Evolutionary conservation across 2,797 vertebrate species (phyloP).

Genomic region (Graptemys geographica): DNA sequence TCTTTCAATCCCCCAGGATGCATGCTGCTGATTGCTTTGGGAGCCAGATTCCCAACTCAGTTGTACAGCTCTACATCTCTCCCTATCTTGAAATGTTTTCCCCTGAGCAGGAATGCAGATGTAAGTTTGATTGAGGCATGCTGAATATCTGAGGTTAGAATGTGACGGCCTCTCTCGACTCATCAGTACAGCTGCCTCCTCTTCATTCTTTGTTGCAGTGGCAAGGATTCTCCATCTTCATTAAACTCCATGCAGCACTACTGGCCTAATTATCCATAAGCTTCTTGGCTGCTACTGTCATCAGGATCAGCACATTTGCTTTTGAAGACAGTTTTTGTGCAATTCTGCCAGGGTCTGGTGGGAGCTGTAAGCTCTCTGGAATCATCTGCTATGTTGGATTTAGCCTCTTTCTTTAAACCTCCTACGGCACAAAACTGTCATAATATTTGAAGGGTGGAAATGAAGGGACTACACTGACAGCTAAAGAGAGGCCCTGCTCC

Average conservation of each 20-base stretch:
- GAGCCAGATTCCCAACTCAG: not conserved
- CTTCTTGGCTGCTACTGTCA: not conserved
- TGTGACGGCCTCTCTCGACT: not conserved
- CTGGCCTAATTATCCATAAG: not conserved
- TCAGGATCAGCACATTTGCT: constrained; percentile 35
- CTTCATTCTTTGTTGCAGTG: not conserved
- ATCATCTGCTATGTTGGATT: not conserved
- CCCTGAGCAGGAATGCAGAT: not conserved
- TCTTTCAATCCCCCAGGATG: not conserved
- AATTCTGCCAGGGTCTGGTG: not conserved
- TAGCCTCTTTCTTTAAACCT: constrained; percentile 1
- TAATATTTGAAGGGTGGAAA: not conserved
- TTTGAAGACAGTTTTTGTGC: not conserved
- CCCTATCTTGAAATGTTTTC: not conserved
- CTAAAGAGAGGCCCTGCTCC: not conserved
- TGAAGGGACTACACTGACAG: not conserved
- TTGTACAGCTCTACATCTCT: not conserved
- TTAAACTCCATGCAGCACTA: not conserved
- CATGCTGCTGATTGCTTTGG: not conserved
- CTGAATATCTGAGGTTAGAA: not conserved
- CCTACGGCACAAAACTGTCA: not conserved
- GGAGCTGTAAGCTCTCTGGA: not conserved
- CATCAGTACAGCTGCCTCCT: accelerated
- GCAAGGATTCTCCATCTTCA: not conserved
- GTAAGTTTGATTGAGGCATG: not conserved